Evolutionary conservation across 2,888 invertebrate genomes (phyloP), one percentile per base, ranked within the genome.

Genomic region (Drosophila rellima): DNA sequence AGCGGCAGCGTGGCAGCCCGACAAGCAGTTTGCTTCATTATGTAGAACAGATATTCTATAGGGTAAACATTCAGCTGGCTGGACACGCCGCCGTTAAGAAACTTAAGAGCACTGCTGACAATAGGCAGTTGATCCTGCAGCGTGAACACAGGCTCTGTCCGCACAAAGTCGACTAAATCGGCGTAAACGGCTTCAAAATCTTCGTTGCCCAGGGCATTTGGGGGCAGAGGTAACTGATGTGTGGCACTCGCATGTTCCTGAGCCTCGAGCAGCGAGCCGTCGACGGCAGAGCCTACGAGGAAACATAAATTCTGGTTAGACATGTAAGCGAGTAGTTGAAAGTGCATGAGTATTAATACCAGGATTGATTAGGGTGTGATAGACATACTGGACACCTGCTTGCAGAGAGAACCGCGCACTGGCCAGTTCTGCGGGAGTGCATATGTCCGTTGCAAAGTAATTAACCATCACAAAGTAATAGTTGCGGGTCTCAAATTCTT

Each of bases 381-480:
- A 67, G 8, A 64, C 37, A 7, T 45, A 31, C 0, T 48, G 40
- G 7, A 77, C 13, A 2, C 78, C 74, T 7, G 51, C 13, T 2
- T 20, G 15, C 10, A 78, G 33, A 1, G 64, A 67, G 15, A 74
- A 78, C 26, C 52, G 52, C 0, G 40, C 29, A 3, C 18, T 44
- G 2, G 63, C 63, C 39, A 77, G 23, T 17, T 78, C 77, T 2
- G 57, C 61, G 2, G 65, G 77, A n/a, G n/a, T 18, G 29, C 15
- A 54, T 7, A 50, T 10, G 3, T 51, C 15, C 20, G 61, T 65
- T 1, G 35, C 35, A 15, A 62, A 52, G 15, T 55, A 70, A 33
- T 74, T 68, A 0, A 59, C 51, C 68, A 61, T 63, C 3, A 78
- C 7, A 40, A 77, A 76, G 17, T 33, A 77, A 60, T 67, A 77